Evolutionary conservation across 2,113 vertebrate genomes (phyloP), one percentile per base, ranked within the genome.

Genomic region (Rhipidura dahli): DNA sequence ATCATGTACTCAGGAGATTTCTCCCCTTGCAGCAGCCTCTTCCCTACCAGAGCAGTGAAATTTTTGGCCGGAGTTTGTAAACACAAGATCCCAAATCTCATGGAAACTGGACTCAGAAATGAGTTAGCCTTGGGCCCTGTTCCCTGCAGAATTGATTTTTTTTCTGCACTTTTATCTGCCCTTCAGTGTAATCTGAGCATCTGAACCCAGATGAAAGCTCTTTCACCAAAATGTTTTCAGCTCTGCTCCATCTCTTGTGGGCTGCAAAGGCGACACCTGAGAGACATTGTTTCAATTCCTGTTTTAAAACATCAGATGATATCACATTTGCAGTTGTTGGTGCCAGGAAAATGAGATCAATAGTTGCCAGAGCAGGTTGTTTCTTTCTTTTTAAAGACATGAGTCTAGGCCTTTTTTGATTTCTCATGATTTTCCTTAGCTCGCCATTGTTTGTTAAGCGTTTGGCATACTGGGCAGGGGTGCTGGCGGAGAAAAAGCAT

Each of bases 91-190:
- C 28, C 31, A 85, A 69, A 42, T 45, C 63, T 76, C 20, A 4
- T 69, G 45, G n/a, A n/a, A 91, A 39, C 10, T 5, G 5, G 8
- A 42, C 45, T 87, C 44, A 69, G 61, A 53, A 37, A 42, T 3
- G 0, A 64, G 15, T 28, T 56, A 4, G 40, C 11, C 44, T 57
- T 27, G 6, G 23, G 31, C 6, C 20, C 87, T 2, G 0, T 28
- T 78, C 44, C 40, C 44, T 56, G n/a, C 7, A 61, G 65, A 75
- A 85, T 1, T 79, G 3, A 65, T 35, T 39, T 54, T 65, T 65
- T 51, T 66, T 60, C 27, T 51, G 15, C 15, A 59, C 15, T 15
- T 83, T 79, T 84, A 49, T 50, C 24, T 86, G 35, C 8, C 31
- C 8, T 49, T 51, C 33, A 30, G 18, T 50, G 30, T 59, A 70